Evolutionary conservation across 2,888 invertebrate species (phyloP), one percentile per base, ranked within the genome.

Genomic region (Lordiphosa fenestrarum): DNA sequence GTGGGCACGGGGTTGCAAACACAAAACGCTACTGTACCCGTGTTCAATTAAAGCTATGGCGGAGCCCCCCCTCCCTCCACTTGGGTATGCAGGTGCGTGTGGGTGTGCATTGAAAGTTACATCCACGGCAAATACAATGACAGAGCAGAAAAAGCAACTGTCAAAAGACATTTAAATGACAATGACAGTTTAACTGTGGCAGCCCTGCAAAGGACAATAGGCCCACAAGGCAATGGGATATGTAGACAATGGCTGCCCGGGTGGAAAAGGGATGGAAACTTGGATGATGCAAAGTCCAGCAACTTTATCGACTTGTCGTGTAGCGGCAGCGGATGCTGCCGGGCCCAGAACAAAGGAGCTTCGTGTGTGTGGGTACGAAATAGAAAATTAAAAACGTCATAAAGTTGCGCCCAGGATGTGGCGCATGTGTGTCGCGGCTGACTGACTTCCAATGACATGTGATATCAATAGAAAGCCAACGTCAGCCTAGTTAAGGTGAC

Each of bases 111-210:
- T 10, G 30, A 30, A 30, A 10, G 30, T 30, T 9, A 3, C 10
- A 9, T 30, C 30, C 9, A 30, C 30, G 9, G 9, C 30, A 30
- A 30, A 30, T 10, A 30, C 36, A 44, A 10, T 44, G 48, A 10
- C 36, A 33, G 41, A n/a, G 49, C 23, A 52, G 60, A 63, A 75
- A 52, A 66, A 60, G 67, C 73, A 71, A 73, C 75, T 78, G 71
- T 73, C 71, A 71, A 73, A 66, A 75, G 81, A 81, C 78, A 84
- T 78, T 81, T 76, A 82, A 81, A 84, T 84, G 82, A 81, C 82
- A 81, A 81, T 78, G 84, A 73, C 81, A 82, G 71, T 73, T 71
- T 59, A 66, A 75, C 69, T 77, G 80, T 69, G 66, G 66, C 67
- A 57, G 47, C 69, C 58, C 61, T 60, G 53, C 19, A 61, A 57